These are phyloP conservation scores for Ectemnius cavifrons DNA, from an alignment of 2,888 invertebrate genomes.

Conservation along the genomic window DNA sequence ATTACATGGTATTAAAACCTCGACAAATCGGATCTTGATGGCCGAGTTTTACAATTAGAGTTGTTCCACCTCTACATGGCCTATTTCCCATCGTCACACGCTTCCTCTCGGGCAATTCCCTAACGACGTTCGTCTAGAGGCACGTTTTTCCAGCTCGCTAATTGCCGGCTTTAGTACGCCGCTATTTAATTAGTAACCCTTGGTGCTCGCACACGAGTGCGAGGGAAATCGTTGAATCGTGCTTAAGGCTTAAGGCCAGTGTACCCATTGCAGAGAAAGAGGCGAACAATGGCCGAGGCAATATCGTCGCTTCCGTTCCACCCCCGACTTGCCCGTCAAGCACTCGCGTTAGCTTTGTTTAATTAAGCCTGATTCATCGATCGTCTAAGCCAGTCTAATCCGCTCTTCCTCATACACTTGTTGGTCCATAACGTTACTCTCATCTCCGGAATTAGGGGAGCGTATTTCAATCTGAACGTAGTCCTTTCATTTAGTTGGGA, in stretches of 20 bases:
- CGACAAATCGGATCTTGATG: not conserved
- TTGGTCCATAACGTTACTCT: too few species aligned
- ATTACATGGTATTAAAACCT: not conserved
- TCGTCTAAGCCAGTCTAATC: too few species aligned
- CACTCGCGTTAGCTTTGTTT: not conserved
- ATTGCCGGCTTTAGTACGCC: conserved; percentile 29
- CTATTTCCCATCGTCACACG: not conserved
- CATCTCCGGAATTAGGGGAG: too few species aligned
- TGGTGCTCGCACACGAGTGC: conserved; percentile 8
- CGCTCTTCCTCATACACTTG: too few species aligned
- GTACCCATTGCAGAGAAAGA: not conserved
- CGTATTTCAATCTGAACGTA: too few species aligned
- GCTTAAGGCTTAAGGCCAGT: not conserved
- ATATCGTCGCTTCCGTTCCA: not conserved
- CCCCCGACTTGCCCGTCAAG: not conserved
- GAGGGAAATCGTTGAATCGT: conserved; percentile 1
- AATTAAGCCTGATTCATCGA: conserved; percentile 9
- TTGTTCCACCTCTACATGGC: not conserved
- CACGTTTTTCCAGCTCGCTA: conserved; percentile 27
- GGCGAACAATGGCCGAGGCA: conserved; percentile 4
- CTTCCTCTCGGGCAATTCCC: not conserved
- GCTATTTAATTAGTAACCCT: conserved; percentile 39
- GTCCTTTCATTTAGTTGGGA: too few species aligned
- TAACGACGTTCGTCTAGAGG: not conserved
- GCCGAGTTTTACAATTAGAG: not conserved